These are phyloP conservation scores for Eurosta solidaginis DNA, from an alignment of 1,140 invertebrate genomes.

Conservation along the genomic window DNA sequence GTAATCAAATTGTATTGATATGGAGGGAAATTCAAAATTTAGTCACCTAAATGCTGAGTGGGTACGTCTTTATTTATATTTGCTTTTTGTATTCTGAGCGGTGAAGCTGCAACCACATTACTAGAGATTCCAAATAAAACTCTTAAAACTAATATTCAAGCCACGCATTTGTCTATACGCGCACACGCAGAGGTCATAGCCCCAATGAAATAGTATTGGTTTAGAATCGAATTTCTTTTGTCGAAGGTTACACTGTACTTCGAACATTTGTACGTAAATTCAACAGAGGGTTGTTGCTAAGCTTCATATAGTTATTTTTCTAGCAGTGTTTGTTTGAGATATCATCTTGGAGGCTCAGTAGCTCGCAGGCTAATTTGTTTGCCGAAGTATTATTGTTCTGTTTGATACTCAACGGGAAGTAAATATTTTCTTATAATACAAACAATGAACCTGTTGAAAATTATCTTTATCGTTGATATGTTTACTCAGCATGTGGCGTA, in stretches of 20 bases:
- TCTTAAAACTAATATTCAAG: not conserved
- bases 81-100: not conserved
- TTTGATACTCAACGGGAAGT: slow-evolving; percentile 13
- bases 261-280: no score
- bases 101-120: not conserved
- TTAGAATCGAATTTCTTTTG: no score
- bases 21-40: no score
- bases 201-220: not conserved
- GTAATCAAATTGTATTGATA: no score
- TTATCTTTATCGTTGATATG: not conserved
- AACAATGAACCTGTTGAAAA: slow-evolving; percentile 25
- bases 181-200: not conserved
- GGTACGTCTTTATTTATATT: no score
- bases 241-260: no score
- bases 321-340: not conserved
- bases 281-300: not conserved
- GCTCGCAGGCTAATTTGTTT: slow-evolving; percentile 1
- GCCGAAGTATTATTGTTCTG: not conserved
- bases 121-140: not conserved
- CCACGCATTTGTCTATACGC: not conserved
- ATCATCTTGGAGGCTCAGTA: not conserved
- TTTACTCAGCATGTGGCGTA: not conserved
- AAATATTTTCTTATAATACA: slow-evolving; percentile 18
- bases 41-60: no score
- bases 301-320: not conserved